Evolutionary conservation across 2,888 invertebrate genomes (phyloP).

Genomic region (Nomada flava): DNA sequence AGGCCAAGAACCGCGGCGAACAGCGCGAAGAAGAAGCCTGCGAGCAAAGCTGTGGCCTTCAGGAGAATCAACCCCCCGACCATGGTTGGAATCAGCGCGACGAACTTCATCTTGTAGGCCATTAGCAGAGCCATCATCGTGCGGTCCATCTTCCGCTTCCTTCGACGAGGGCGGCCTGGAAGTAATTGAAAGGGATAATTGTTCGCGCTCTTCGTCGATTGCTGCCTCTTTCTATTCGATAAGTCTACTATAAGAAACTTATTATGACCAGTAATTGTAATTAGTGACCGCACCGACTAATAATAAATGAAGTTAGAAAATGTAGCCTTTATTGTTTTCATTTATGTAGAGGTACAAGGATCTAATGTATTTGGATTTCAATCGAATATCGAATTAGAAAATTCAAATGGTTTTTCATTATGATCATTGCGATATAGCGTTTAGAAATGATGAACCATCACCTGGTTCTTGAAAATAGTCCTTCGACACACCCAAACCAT

Average conservation of each 20-base stretch:
- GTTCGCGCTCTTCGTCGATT: background rate
- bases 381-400: background rate
- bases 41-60: slow-evolving; percentile 91
- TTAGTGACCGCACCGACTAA: background rate
- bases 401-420: background rate
- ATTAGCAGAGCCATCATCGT: slow-evolving; percentile 90
- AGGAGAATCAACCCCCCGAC: slow-evolving; percentile 89
- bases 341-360: background rate
- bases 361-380: background rate
- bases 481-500: slow-evolving; percentile 30
- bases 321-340: background rate
- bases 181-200: slow-evolving; percentile 17
- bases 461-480: slow-evolving; percentile 33
- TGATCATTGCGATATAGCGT: no score
- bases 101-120: slow-evolving; percentile 93
- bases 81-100: slow-evolving; percentile 91
- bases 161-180: slow-evolving; percentile 66
- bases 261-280: background rate
- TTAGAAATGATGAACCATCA: slow-evolving; percentile 3
- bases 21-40: slow-evolving; percentile 94
- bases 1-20: slow-evolving; percentile 93
- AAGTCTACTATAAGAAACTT: background rate
- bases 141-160: slow-evolving; percentile 86
- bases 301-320: slow-evolving; percentile 5
- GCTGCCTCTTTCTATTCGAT: background rate